These are phyloP conservation scores for Toxostoma redivivum DNA, from an alignment of 2,113 vertebrate species.

Conservation along the genomic window DNA sequence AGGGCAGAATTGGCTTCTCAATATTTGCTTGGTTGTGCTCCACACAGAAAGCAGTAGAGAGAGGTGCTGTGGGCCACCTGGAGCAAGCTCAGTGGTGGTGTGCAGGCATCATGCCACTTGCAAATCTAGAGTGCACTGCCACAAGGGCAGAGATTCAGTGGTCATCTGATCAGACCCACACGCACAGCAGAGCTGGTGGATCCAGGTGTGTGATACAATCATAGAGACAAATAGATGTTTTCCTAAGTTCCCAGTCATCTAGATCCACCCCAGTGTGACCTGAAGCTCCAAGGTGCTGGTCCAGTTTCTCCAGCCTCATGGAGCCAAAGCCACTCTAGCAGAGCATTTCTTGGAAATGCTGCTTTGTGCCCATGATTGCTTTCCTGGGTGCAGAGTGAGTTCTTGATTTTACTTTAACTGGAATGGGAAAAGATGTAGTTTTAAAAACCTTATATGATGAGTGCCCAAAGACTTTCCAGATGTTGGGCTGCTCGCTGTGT, in stretches of 20 bases:
- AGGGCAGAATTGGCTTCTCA: neutral
- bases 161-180: neutral
- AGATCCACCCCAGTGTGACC: neutral
- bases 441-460: neutral
- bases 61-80: neutral
- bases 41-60: neutral
- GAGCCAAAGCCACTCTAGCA: neutral
- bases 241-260: neutral
- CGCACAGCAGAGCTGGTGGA: neutral
- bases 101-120: accelerated
- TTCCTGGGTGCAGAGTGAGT: neutral
- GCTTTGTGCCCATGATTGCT: neutral
- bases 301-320: neutral
- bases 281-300: neutral
- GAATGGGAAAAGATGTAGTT: neutral
- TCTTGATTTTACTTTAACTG: neutral
- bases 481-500: neutral
- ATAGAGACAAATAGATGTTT: neutral
- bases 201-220: neutral
- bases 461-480: conserved; percentile 40
- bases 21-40: neutral
- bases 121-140: neutral
- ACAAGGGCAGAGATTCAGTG: neutral
- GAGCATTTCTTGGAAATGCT: neutral
- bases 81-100: accelerated